These are phyloP conservation scores for Trachymyrmex septentrionalis DNA, from an alignment of 1,140 invertebrate species.

Conservation along the genomic window DNA sequence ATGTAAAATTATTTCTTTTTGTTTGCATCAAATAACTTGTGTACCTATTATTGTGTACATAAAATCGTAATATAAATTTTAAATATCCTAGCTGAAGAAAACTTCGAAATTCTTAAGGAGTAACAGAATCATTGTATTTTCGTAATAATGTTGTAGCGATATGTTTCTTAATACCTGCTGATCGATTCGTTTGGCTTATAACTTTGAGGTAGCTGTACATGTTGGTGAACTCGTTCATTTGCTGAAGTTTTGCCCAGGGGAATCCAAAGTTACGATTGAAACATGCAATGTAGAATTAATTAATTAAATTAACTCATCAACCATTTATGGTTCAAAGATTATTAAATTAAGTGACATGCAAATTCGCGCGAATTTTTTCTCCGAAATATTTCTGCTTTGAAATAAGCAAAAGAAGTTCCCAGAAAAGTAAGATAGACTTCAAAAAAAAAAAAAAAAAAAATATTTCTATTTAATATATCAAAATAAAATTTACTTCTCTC, in stretches of 20 bases:
- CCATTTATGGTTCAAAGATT: neutral
- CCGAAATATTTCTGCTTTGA: neutral
- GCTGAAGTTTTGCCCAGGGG: constrained; percentile 79
- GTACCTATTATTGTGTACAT: neutral
- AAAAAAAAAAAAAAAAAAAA: neutral
- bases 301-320: constrained; percentile 55
- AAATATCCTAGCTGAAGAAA: neutral
- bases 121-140: neutral
- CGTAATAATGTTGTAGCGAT: constrained; percentile 1
- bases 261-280: constrained; percentile 65
- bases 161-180: constrained; percentile 78
- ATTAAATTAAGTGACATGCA: constrained; percentile 15
- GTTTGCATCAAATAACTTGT: neutral
- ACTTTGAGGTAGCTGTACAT: constrained; percentile 95
- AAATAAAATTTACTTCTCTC: constrained; percentile 11
- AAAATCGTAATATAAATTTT: neutral
- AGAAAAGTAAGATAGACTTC: constrained; percentile 3
- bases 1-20: neutral
- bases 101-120: neutral
- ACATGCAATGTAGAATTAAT: constrained; percentile 73
- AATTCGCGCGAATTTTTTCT: constrained; percentile 11
- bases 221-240: constrained; percentile 93
- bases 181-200: constrained; percentile 88
- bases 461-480: neutral
- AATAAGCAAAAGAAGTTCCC: neutral